phyloP scores from a whole-genome alignment of 2,888 invertebrate genomes.

The Polydrusus pterygomalis region DNA sequence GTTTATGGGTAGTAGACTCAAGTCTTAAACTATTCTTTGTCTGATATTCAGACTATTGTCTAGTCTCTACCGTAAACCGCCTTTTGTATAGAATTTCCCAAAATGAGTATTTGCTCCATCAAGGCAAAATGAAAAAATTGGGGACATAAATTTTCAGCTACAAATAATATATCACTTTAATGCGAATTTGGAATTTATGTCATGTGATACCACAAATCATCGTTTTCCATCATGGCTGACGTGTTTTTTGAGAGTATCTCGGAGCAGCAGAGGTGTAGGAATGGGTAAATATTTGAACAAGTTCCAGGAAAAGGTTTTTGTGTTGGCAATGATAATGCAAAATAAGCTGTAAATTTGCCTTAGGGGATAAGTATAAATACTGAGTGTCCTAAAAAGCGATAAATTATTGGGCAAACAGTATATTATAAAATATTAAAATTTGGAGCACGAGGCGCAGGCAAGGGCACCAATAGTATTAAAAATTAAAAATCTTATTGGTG shows the following conservation, averaged over 20 bases:
- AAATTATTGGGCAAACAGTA: too few species aligned
- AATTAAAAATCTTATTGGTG: too few species aligned
- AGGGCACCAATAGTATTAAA: too few species aligned
- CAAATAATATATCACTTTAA: constrained; percentile 48
- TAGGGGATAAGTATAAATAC: background rate
- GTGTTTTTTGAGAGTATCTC: constrained; percentile 39
- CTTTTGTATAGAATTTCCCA: constrained; percentile 13
- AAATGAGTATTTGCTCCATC: constrained; percentile 35
- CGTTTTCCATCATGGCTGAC: constrained; percentile 35
- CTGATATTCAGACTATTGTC: too few species aligned
- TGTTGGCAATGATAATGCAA: background rate
- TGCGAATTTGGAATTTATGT: constrained; percentile 46
- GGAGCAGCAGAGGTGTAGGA: constrained; percentile 27
- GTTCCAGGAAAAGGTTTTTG: constrained; percentile 21
- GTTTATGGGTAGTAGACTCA: too few species aligned
- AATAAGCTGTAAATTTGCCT: background rate
- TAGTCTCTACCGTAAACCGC: background rate
- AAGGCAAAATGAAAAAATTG: constrained; percentile 34
- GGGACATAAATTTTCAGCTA: constrained; percentile 34
- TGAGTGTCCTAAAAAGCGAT: background rate
- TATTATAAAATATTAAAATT: too few species aligned
- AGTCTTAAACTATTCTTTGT: too few species aligned
- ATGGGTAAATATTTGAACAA: constrained; percentile 38
- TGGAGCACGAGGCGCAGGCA: too few species aligned
- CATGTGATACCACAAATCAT: constrained; percentile 45